Evolutionary conservation across 1,140 invertebrate genomes (phyloP).

Genomic region (Panulirus ornatus): DNA sequence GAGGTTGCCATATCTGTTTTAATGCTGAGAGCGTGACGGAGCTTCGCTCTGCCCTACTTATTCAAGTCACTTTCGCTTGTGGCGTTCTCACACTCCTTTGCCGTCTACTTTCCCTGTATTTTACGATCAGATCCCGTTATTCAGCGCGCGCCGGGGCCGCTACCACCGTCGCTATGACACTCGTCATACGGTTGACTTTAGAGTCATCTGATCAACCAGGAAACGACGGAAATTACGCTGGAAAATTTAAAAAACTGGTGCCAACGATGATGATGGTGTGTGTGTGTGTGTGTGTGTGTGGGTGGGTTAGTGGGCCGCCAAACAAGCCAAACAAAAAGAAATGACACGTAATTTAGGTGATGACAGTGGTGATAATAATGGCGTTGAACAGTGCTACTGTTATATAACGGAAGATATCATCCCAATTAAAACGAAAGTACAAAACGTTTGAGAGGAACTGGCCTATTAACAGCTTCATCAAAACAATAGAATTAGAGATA

Average conservation of each 20-base stretch:
- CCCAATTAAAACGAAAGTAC: background rate
- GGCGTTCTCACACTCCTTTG: conserved; percentile 23
- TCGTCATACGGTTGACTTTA: background rate
- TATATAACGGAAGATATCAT: background rate
- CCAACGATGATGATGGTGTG: background rate
- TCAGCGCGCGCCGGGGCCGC: background rate
- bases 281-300: conserved; percentile 32
- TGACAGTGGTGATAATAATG: background rate
- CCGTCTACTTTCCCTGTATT: conserved; percentile 38
- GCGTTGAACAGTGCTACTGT: background rate
- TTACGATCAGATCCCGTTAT: conserved; percentile 43
- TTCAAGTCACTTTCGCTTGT: conserved; percentile 33
- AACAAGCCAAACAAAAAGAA: background rate
- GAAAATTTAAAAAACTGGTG: conserved; percentile 8
- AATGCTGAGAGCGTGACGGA: conserved; percentile 10
- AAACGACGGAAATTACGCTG: conserved; percentile 33
- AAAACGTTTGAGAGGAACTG: background rate
- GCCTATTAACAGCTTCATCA: background rate
- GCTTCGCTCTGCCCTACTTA: conserved; percentile 36
- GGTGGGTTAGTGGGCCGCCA: conserved; percentile 30
- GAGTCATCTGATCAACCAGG: background rate
- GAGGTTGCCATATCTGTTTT: conserved; percentile 27
- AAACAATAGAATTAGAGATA: background rate
- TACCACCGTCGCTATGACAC: background rate
- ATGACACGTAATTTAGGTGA: background rate